phyloP scores from a whole-genome alignment of 1,140 invertebrate genomes.

The Drosophila oshimai region DNA sequence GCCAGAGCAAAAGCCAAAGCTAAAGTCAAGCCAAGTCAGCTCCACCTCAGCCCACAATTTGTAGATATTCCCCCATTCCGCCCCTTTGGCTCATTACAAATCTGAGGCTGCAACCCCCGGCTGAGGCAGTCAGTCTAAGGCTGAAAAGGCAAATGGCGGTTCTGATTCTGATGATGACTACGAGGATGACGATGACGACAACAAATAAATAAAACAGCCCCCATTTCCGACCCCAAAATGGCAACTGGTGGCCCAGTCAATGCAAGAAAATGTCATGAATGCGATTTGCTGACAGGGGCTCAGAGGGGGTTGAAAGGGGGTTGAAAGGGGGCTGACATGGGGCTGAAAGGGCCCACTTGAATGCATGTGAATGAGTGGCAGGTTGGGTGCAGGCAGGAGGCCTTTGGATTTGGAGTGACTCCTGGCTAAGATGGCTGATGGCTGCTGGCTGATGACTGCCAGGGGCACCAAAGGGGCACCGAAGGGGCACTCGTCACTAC shows the following conservation, averaged over 20 bases:
- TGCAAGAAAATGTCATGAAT: conserved; percentile 79
- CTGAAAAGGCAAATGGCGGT: conserved; percentile 63
- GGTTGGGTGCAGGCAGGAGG: too few relatives aligned
- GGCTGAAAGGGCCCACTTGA: conserved; percentile 43
- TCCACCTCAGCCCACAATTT: conserved; percentile 5
- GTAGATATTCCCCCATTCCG: background rate
- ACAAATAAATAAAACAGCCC: conserved; percentile 57
- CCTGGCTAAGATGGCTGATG: conserved; percentile 66
- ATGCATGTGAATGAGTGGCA: conserved; percentile 71
- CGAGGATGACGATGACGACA: conserved; percentile 22
- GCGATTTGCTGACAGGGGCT: conserved; percentile 56
- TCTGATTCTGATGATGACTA: background rate
- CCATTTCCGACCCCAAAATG: conserved; percentile 1
- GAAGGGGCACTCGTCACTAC: conserved; percentile 11
- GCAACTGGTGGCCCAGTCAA: conserved; percentile 59
- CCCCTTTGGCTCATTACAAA: conserved; percentile 36
- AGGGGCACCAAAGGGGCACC: background rate
- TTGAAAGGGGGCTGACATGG: background rate
- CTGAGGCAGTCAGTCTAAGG: too few relatives aligned
- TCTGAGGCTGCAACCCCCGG: conserved; percentile 42
- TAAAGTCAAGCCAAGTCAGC: conserved; percentile 37
- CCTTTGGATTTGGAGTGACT: conserved; percentile 50
- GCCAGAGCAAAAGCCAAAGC: conserved; percentile 58
- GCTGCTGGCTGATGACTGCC: background rate
- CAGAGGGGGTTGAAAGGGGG: background rate